Percentiles rank a stretch among this genome's conserved stretches.
Conservation (phyloP, 2,797 vertebrate species). For the Rhinophrynus dorsalis region DNA sequence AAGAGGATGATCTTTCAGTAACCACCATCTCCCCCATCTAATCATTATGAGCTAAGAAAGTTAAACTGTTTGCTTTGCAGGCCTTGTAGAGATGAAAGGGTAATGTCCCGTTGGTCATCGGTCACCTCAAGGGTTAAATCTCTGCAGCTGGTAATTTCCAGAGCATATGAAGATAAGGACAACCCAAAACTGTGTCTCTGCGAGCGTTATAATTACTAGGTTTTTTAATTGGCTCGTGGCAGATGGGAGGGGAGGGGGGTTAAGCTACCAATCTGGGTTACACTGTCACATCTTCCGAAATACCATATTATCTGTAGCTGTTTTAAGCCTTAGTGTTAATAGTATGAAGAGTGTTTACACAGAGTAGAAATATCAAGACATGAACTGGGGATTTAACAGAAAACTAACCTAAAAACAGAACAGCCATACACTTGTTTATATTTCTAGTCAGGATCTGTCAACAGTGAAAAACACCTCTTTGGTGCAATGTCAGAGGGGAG, state of each 20-base stretch:
- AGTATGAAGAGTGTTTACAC: background rate
- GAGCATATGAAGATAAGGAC: background rate
- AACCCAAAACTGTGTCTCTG: background rate
- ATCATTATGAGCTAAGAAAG: background rate
- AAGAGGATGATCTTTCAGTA: background rate
- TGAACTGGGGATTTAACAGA: no score
- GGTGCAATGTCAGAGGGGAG: no score
- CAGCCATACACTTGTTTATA: no score
- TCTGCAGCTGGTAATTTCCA: background rate
- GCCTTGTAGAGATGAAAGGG: no score
- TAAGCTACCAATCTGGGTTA: slow-evolving; percentile 30
- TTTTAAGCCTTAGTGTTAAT: slow-evolving; percentile 1
- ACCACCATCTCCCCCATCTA: background rate
- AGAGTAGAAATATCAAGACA: no score
- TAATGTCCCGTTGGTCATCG: background rate
- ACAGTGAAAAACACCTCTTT: no score
- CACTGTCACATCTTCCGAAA: slow-evolving; percentile 18
- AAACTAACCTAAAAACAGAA: no score
- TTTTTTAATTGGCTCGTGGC: slow-evolving; percentile 33
- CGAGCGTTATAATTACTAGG: slow-evolving; percentile 20
- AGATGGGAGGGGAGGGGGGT: slow-evolving; percentile 12
- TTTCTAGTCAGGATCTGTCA: no score
- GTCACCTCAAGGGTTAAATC: background rate
- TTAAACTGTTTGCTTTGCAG: no score
- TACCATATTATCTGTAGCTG: slow-evolving; percentile 14